Evolutionary conservation across 30 jellyfish, hydroid and myxozoan genomes (phyloP), one percentile per base, ranked within the genome.

Genomic region (Aurelia sp.): DNA sequence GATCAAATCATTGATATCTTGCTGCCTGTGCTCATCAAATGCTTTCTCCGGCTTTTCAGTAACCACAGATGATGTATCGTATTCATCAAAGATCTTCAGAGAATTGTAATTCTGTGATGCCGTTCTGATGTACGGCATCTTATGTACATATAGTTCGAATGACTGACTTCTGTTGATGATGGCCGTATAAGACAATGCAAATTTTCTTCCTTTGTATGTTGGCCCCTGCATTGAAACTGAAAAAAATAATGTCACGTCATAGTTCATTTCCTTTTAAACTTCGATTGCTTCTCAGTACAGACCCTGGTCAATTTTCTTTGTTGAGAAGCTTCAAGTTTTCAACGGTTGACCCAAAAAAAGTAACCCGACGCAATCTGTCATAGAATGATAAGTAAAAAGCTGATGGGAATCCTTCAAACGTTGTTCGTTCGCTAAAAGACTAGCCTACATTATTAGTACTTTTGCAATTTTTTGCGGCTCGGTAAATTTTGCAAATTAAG

Each of bases 151-250:
- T 12, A 81, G 18, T 60, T 76, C 70, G 16, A 61, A n/a, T 5
- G 88, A 88, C 18, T 41, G 19, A 40, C 40, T 18, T 19, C 55
- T 20, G 16, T 16, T 41, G 40, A 91, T 21, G 16, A 84, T 38
- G 10, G 75, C 76, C 19, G 88, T 30, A 50, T 68, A 91, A 13
- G 91, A 71, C 71, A 91, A 90, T 2, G 97, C 67, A 61, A 91
- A 85, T 20, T 73, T 79, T 31, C 76, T 86, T 48, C 76, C 83
- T 18, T 80, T 79, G 89, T 74, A 91, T 59, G 72, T 22, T 19
- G 92, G 92, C 20, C 77, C 88, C 4, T 60, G 40, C 38, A 75
- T 24, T 19, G 75, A 15, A 77, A 62, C 97, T 91, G 59, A 40
- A 65, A 90, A 57, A 47, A 81, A 55, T 8, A 44, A 44, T 44